phyloP scores from a whole-genome alignment of 1,140 invertebrate species.

The Spodoptera frugiperda region DNA sequence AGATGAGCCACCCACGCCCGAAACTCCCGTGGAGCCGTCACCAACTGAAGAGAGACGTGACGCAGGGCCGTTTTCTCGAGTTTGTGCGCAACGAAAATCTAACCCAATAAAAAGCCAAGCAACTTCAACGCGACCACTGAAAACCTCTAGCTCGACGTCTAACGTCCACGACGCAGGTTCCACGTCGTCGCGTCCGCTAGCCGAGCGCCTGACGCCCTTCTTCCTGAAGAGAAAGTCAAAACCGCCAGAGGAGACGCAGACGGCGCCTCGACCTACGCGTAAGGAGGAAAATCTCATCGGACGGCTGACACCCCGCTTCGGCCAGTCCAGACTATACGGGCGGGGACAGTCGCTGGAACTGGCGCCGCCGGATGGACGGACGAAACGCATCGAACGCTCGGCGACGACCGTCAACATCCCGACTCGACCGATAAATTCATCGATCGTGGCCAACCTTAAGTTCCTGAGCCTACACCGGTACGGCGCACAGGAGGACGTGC shows the following conservation, averaged over 20 bases:
- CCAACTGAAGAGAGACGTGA: slow-evolving; percentile 58
- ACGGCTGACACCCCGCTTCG: slow-evolving; percentile 78
- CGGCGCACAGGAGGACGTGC: slow-evolving; percentile 73
- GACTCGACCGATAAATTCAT: slow-evolving; percentile 75
- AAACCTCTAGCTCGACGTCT: slow-evolving; percentile 78
- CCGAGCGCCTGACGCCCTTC: slow-evolving; percentile 78
- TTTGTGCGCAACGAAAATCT: slow-evolving; percentile 80
- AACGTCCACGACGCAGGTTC: slow-evolving; percentile 73
- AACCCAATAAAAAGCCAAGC: slow-evolving; percentile 80
- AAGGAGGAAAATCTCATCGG: slow-evolving; percentile 81
- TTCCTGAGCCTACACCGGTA: slow-evolving; percentile 79
- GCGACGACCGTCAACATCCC: slow-evolving; percentile 77
- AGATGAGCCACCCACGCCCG: slow-evolving; percentile 62
- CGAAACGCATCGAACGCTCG: slow-evolving; percentile 77
- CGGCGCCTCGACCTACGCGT: slow-evolving; percentile 59
- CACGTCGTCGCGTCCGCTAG: slow-evolving; percentile 73
- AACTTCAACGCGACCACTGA: slow-evolving; percentile 68
- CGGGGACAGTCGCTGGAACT: slow-evolving; percentile 79
- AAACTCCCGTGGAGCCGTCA: slow-evolving; percentile 43
- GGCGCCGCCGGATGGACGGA: slow-evolving; percentile 58
- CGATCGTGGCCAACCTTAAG: slow-evolving; percentile 76
- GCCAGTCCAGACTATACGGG: slow-evolving; percentile 74
- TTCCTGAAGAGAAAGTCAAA: slow-evolving; percentile 83
- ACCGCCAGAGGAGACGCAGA: slow-evolving; percentile 68
- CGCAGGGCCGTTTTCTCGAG: slow-evolving; percentile 76